Evolutionary conservation across 1,140 invertebrate species (phyloP), one percentile per base, ranked within the genome.

Genomic region (Solenopsis fugax): DNA sequence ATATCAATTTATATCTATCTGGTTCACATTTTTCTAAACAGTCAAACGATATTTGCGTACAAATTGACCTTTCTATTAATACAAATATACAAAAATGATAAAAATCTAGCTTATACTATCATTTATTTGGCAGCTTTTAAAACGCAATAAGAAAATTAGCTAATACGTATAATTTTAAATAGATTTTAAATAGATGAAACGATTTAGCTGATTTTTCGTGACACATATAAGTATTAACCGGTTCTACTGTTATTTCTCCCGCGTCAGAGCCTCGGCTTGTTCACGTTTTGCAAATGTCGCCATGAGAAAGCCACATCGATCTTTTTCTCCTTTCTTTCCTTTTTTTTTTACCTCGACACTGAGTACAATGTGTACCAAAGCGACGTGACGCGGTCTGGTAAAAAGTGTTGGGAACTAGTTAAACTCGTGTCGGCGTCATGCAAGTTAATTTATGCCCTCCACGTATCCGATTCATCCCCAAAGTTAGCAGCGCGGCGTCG

Each of bases 401-500:
- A 90, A 90, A 90, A 90, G 88, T 76, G 89, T 90, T 88, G 73
- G 86, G n/a, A 90, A 90, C 86, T 90, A 90, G 89, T 90, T 90
- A 88, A 90, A 90, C 89, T 90, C 86, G 80, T 87, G 84, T 52
- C 62, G 60, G 18, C 69, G 88, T 41, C 69, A 67, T 60, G 62
- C 54, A 65, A 45, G 88, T 88, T 91, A 91, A 91, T 91, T 91
- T 91, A 91, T 91, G 91, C 90, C 75, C 45, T 77, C 84, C 90
- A 69, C 91, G 91, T 89, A 82, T 75, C 88, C 86, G 88, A 91
- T 91, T 91, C 91, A 91, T 91, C 90, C 88, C 87, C 69, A 37
- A 91, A 90, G 91, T 91, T 89, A 85, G 86, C 82, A 45, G 50
- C 73, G 73, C 78, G 86, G 65, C 77, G 82, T 89, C 86, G 77